A percentile compares a stretch with the other conserved stretches of the same genome.
These are phyloP conservation scores for Ammospiza nelsoni DNA, from an alignment of 2,113 vertebrate genomes.

Conservation along the genomic window DNA sequence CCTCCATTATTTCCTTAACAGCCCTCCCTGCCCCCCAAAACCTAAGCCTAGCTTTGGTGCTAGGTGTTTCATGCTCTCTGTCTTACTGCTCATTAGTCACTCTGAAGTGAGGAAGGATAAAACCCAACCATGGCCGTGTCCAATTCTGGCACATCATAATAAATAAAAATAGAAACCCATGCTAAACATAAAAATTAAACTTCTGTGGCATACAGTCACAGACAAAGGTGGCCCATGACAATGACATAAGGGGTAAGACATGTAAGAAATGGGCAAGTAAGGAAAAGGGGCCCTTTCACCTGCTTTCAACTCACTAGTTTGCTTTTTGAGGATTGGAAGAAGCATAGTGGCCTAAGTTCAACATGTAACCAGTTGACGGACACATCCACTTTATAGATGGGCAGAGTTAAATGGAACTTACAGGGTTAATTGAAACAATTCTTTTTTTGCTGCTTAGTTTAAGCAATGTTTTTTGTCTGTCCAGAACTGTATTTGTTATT, in stretches of 20 bases:
- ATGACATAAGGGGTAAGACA: background rate
- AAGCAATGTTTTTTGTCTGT: background rate
- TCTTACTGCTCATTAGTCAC: background rate
- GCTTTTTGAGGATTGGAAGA: background rate
- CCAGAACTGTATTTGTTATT: background rate
- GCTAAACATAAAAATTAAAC: background rate
- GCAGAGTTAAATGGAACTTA: background rate
- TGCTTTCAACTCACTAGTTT: background rate
- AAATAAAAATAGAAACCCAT: background rate
- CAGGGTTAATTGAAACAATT: background rate
- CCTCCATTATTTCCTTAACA: background rate
- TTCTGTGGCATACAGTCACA: background rate
- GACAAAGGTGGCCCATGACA: background rate
- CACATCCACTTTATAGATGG: background rate
- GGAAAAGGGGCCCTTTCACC: background rate
- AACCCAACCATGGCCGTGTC: accelerated
- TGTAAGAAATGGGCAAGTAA: background rate
- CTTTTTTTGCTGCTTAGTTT: background rate
- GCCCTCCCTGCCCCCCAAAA: background rate
- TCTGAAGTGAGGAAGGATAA: background rate
- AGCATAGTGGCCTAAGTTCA: background rate
- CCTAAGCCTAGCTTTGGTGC: background rate
- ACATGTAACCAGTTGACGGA: background rate
- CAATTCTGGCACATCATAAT: background rate
- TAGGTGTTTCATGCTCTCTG: background rate